A percentile compares a stretch with the other conserved stretches of the same genome.
phyloP scores from a whole-genome alignment of 2,888 invertebrate species.

The Erebia epiphron region DNA sequence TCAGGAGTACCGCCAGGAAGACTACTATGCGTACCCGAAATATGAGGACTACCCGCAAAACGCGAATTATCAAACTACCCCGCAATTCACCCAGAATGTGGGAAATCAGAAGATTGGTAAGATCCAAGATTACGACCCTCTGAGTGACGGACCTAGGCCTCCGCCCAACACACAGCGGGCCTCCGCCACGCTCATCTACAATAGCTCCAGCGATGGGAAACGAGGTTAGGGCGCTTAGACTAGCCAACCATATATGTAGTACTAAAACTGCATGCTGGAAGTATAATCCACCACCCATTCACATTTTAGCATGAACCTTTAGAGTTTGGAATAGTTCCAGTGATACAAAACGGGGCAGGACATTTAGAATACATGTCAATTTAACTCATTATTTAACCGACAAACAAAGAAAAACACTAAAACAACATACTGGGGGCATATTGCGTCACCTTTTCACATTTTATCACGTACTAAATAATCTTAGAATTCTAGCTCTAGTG shows the following conservation, averaged over 20 bases:
- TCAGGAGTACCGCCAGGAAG: constrained; percentile 43
- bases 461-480: no score
- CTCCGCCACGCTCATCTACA: constrained; percentile 93
- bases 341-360: no score
- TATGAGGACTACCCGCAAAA: constrained; percentile 51
- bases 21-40: constrained; percentile 46
- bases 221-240: constrained; percentile 53
- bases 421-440: no score
- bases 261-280: constrained; percentile 9
- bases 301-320: not conserved
- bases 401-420: no score
- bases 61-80: constrained; percentile 41
- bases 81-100: constrained; percentile 37
- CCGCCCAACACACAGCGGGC: constrained; percentile 89
- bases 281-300: not conserved
- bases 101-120: constrained; percentile 83
- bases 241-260: not conserved
- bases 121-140: constrained; percentile 92
- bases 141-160: constrained; percentile 87
- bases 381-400: no score
- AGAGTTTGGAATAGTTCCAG: no score
- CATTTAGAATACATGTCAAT: no score
- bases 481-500: no score
- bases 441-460: no score
- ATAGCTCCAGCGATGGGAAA: constrained; percentile 75